Percentiles rank a stretch among this genome's conserved stretches.
These are phyloP conservation scores for Pseudopodoces humilis DNA, from an alignment of 2,113 vertebrate species.

Conservation along the genomic window DNA sequence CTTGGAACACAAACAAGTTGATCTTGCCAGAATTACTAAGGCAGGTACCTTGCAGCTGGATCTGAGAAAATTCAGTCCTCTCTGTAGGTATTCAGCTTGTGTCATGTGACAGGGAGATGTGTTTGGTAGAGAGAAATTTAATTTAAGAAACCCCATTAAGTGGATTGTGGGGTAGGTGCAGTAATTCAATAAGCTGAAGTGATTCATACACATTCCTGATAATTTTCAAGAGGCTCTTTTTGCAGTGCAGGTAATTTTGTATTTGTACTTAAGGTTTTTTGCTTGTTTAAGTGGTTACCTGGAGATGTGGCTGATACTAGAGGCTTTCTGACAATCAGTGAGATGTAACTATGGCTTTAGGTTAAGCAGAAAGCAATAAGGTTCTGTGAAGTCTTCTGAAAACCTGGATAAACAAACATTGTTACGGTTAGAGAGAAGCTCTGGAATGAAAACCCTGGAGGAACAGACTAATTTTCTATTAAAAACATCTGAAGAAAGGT, in stretches of 20 bases:
- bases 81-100: background rate
- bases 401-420: background rate
- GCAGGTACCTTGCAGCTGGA: background rate
- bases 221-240: background rate
- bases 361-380: background rate
- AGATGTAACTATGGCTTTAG: background rate
- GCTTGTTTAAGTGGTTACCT: background rate
- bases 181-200: background rate
- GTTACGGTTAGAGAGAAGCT: background rate
- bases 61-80: background rate
- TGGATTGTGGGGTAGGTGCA: background rate
- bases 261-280: background rate
- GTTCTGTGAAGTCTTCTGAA: background rate
- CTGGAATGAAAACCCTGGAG: background rate
- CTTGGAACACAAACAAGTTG: background rate
- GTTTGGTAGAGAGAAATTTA: background rate
- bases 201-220: background rate
- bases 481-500: slow-evolving; percentile 4
- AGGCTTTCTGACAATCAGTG: background rate
- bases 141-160: background rate
- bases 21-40: background rate
- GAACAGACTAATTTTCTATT: background rate
- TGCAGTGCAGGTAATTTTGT: background rate
- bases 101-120: background rate
- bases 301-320: background rate